Conservation (phyloP, 2,888 invertebrate species). For the Brassicogethes aeneus region DNA sequence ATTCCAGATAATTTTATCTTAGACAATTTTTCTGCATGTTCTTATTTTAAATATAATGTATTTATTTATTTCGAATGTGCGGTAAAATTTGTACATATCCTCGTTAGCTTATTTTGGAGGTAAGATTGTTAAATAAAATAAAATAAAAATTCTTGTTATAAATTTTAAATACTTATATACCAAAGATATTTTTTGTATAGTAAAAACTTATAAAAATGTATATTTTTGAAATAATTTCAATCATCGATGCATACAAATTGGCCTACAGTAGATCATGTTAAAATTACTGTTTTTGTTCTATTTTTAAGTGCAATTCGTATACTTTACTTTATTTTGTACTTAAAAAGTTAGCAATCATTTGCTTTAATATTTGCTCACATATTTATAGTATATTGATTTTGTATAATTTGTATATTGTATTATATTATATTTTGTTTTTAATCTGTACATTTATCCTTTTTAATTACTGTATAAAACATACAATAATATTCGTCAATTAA, state of each 20-base stretch:
- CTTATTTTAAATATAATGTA: too few species aligned
- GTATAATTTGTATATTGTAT: conserved; percentile 25
- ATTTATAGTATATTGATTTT: conserved; percentile 11
- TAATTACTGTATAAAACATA: conserved; percentile 15
- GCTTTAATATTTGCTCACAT: conserved; percentile 24
- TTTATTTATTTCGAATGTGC: too few species aligned
- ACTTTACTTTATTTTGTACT: conserved; percentile 20
- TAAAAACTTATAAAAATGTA: conserved; percentile 32
- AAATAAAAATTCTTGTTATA: conserved; percentile 32
- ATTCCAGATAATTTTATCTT: conserved; percentile 12
- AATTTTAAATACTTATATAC: conserved; percentile 37
- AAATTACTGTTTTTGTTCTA: conserved; percentile 9
- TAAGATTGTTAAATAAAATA: conserved; percentile 2
- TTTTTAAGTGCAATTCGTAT: conserved; percentile 15
- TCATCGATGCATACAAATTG: conserved; percentile 24
- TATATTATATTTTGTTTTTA: conserved; percentile 23
- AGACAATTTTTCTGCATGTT: not conserved
- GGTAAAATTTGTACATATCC: conserved; percentile 4
- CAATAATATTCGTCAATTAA: conserved; percentile 12
- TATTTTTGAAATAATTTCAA: conserved; percentile 31
- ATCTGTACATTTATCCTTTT: conserved; percentile 24
- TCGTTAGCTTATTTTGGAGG: conserved; percentile 1
- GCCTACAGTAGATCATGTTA: conserved; percentile 14
- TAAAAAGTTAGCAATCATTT: conserved; percentile 19
- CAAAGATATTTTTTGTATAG: conserved; percentile 41